Conservation (phyloP, 1,140 invertebrate genomes). For the Mylabris phalerata region DNA sequence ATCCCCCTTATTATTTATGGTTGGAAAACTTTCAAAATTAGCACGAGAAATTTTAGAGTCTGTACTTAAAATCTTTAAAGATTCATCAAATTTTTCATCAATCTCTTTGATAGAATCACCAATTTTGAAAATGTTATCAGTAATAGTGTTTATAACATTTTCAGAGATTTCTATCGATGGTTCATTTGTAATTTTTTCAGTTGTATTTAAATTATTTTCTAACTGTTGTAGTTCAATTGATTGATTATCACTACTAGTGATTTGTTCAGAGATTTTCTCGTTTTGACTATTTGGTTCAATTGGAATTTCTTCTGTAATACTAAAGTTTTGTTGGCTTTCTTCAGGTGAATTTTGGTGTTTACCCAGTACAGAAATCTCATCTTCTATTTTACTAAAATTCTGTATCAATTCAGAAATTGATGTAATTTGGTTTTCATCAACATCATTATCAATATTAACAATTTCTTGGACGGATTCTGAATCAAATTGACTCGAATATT, state of each 20-base stretch:
- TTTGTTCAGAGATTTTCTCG: background rate
- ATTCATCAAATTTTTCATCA: too few relatives aligned
- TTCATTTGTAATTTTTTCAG: background rate
- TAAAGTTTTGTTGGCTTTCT: background rate
- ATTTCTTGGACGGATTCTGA: constrained; percentile 18
- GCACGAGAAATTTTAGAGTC: too few relatives aligned
- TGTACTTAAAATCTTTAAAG: too few relatives aligned
- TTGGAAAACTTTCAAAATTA: too few relatives aligned
- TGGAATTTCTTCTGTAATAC: background rate
- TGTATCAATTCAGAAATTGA: constrained; percentile 30
- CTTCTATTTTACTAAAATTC: constrained; percentile 30
- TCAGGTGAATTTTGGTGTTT: constrained; percentile 3
- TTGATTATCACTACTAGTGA: background rate
- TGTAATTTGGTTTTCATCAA: constrained; percentile 19
- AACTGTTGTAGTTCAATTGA: background rate
- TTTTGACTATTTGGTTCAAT: background rate
- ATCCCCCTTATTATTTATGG: too few relatives aligned
- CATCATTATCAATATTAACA: constrained; percentile 7
- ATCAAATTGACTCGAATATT: constrained; percentile 25
- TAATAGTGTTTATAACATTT: too few relatives aligned
- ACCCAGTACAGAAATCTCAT: constrained; percentile 26
- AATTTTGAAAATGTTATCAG: too few relatives aligned
- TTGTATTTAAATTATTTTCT: background rate
- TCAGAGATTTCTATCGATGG: too few relatives aligned
- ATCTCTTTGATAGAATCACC: too few relatives aligned